These are phyloP conservation scores for Silurus meridionalis DNA, from an alignment of 2,113 vertebrate species.

Conservation along the genomic window DNA sequence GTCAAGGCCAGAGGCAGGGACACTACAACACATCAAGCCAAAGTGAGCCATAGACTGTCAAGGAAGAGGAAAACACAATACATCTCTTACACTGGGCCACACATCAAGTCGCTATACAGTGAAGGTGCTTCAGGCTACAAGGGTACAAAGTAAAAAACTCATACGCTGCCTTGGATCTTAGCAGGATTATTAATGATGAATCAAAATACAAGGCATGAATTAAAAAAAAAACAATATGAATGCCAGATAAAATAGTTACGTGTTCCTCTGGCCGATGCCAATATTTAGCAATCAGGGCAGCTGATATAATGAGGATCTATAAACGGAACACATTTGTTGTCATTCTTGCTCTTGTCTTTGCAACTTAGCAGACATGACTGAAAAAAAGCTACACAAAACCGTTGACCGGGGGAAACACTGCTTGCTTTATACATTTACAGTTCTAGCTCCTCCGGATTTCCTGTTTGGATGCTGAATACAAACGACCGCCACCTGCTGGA, in stretches of 20 bases:
- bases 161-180: background rate
- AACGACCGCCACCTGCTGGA: no score
- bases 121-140: background rate
- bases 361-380: no score
- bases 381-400: no score
- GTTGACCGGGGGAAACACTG: no score
- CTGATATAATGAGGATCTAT: no score
- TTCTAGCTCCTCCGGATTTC: no score
- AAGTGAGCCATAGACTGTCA: constrained; percentile 18
- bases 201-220: background rate
- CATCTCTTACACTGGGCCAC: constrained; percentile 5
- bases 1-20: constrained; percentile 4
- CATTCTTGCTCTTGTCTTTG: no score
- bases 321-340: no score
- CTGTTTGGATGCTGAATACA: no score
- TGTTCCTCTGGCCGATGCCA: no score
- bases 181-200: background rate
- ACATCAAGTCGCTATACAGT: background rate
- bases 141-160: background rate
- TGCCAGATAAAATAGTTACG: background rate
- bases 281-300: no score
- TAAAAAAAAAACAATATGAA: background rate
- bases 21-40: constrained; percentile 14
- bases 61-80: constrained; percentile 3
- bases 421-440: no score